Percentiles rank a stretch among this genome's conserved stretches.
These are phyloP conservation scores for Lamellibrachia columna DNA, from an alignment of 2,888 invertebrate genomes.

Conservation along the genomic window DNA sequence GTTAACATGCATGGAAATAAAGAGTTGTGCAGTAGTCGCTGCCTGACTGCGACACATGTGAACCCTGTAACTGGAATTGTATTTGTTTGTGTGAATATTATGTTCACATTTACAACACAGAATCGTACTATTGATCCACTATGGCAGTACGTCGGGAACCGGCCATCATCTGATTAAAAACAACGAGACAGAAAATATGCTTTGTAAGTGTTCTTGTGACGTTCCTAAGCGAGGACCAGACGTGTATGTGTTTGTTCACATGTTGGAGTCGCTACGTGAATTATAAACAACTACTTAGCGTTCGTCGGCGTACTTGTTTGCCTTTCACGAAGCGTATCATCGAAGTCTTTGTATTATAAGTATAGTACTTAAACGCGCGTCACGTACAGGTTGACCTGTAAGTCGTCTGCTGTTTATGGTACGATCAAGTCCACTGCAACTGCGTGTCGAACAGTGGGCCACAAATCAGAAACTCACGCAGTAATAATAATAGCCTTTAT, in stretches of 20 bases:
- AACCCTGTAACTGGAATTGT: too few relatives aligned
- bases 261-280: not conserved
- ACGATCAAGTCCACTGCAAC: not conserved
- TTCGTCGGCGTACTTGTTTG: not conserved
- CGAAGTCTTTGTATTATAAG: not conserved
- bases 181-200: not conserved
- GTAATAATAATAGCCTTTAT: not conserved
- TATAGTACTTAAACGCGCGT: not conserved
- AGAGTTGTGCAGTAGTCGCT: too few relatives aligned
- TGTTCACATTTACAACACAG: too few relatives aligned
- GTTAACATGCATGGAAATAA: too few relatives aligned
- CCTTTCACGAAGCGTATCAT: not conserved
- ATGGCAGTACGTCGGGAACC: too few relatives aligned
- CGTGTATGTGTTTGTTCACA: not conserved
- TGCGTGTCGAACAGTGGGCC: not conserved
- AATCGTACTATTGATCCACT: too few relatives aligned
- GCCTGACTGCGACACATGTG: too few relatives aligned
- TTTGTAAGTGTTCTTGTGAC: not conserved
- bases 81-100: too few relatives aligned
- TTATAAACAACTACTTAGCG: not conserved
- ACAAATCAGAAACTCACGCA: not conserved
- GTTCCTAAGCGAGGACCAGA: not conserved
- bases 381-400: not conserved
- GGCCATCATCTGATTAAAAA: not conserved
- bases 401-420: not conserved